A percentile compares a stretch with the other conserved stretches of the same genome.
Evolutionary conservation across 64 coral and sea anemone genomes (phyloP).

Genomic region (Stichodactyla mertensii): DNA sequence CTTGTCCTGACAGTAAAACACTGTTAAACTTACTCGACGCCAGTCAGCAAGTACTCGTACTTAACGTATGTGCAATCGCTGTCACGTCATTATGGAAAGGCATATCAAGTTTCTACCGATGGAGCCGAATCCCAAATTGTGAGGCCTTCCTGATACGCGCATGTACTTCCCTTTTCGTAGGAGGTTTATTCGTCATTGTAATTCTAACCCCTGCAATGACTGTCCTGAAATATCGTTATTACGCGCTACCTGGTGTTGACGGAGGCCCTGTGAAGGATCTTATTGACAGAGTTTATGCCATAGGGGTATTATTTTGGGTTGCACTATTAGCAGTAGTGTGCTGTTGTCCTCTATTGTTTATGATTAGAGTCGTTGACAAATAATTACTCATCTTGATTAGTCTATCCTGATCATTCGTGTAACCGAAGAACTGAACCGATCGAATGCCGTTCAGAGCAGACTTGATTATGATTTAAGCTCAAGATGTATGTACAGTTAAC

Average conservation of each 20-base stretch:
- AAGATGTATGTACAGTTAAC: no score
- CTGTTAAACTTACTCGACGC: slow-evolving; percentile 41
- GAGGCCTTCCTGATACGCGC: slow-evolving; percentile 76
- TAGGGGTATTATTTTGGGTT: slow-evolving; percentile 83
- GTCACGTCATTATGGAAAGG: slow-evolving; percentile 89
- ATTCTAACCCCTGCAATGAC: slow-evolving; percentile 84
- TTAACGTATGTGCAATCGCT: slow-evolving; percentile 69
- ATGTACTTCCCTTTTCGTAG: slow-evolving; percentile 73
- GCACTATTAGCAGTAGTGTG: slow-evolving; percentile 53
- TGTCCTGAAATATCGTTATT: slow-evolving; percentile 71
- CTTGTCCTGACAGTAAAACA: slow-evolving; percentile 37
- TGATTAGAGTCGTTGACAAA: slow-evolving; percentile 56
- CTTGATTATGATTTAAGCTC: no score
- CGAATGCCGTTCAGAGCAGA: no score
- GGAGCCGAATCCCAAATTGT: slow-evolving; percentile 69
- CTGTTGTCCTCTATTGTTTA: slow-evolving; percentile 78
- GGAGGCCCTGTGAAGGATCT: slow-evolving; percentile 59
- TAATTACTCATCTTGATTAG: background rate
- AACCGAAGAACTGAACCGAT: no score
- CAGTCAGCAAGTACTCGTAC: slow-evolving; percentile 43
- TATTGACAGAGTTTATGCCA: slow-evolving; percentile 69
- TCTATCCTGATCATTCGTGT: no score
- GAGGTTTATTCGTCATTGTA: slow-evolving; percentile 44
- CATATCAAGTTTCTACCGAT: slow-evolving; percentile 84
- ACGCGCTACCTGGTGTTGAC: slow-evolving; percentile 28